Evolutionary conservation across 2,888 invertebrate species (phyloP).

Genomic region (Temnothorax rugatulus): DNA sequence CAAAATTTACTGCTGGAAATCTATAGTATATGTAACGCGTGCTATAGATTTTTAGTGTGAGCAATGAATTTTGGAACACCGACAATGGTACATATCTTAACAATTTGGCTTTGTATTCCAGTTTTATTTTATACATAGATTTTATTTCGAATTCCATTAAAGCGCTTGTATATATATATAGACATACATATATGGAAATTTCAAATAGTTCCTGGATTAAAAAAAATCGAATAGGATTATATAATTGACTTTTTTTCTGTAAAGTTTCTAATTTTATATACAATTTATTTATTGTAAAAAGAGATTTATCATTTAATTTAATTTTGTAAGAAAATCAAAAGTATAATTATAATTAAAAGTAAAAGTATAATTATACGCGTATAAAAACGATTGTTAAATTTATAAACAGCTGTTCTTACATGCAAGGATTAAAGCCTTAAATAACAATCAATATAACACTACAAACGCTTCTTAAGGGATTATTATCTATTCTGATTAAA

Average conservation of each 20-base stretch:
- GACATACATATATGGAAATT: background rate
- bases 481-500: slow-evolving; percentile 19
- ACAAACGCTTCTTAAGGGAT: background rate
- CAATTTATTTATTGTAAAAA: background rate
- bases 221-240: background rate
- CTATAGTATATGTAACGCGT: too few species aligned
- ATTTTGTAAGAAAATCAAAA: background rate
- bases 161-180: background rate
- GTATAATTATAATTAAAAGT: background rate
- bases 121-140: background rate
- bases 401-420: background rate
- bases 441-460: background rate
- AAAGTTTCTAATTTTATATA: background rate
- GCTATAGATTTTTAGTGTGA: too few species aligned
- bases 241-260: background rate
- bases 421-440: background rate
- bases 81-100: background rate
- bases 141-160: background rate
- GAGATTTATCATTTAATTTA: background rate
- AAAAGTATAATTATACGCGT: background rate
- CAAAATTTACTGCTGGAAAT: too few species aligned
- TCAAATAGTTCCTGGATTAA: background rate
- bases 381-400: background rate
- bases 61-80: too few species aligned
- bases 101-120: background rate